Base-by-base conservation (phyloP, 2,113 vertebrate species). In the Ellobius talpinus region DNA sequence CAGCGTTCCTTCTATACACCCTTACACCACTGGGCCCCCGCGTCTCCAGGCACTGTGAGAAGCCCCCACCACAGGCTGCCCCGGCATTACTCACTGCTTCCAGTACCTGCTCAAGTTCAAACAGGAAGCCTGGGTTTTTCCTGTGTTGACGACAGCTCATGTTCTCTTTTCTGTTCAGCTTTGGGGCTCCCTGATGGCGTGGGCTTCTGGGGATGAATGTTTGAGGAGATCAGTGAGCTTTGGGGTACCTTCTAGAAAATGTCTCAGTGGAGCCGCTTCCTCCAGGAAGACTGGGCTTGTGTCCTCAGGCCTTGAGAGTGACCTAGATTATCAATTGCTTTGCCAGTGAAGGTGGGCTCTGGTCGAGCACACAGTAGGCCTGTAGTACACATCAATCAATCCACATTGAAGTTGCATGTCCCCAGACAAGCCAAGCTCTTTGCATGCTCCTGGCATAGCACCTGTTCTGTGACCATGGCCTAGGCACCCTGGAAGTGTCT, bases 41-140 rank as follows among this genome's bases (percentile, higher is more conserved):
- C 66, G 92, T 98, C 97, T 96, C 97, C 66, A 98, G 98, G 97
- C 97, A 98, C 98, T 98, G 98, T 98, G 98, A 99, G 98, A 98
- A 98, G 98, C 98, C 98, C 98, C 98, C 98, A 99, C 99, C 99
- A 98, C 99, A 99, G 99, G 97, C 97, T 96, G 97, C 98, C 97
- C 98, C 99, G 98, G 99, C 99, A 99, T 99, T 99, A 99, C 99
- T 99, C 99, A 99, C 98, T 98, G 98, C 99, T 99, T 99, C 99
- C 98, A 99, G 99, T 98, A 98, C 99, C 99, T 99, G 98, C 98
- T 98, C 98, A 98, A 98, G 99, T 99, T 99, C 99, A 99, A 98
- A 99, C 99, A 99, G 99, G 99, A 99, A 99, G 98, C 98, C 97
- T 95, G 97, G 97, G 97, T 99, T 98, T 72, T 99, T 99, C 98